Conservation (phyloP, 2,113 vertebrate species). For the Barnardius zonarius region DNA sequence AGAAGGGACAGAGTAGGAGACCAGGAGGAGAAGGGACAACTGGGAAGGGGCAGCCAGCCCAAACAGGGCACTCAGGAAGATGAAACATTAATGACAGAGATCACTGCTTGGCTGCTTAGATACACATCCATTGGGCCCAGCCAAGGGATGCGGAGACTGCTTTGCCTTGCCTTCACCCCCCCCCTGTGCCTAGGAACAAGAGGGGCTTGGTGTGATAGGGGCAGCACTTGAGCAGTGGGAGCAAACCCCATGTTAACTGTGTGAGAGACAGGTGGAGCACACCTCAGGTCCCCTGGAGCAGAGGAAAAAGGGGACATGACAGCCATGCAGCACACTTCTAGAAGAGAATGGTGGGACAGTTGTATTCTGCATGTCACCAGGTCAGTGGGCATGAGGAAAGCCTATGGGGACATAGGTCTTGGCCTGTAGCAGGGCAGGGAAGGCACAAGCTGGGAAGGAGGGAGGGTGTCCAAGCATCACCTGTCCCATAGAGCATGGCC, state of each 20-base stretch:
- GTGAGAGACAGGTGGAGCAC: not conserved
- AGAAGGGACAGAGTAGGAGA: not conserved
- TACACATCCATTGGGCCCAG: not conserved
- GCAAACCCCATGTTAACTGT: not conserved
- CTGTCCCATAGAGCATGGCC: constrained; percentile 81
- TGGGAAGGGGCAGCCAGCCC: not conserved
- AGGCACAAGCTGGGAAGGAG: not conserved
- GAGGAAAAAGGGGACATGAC: not conserved
- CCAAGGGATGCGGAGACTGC: not conserved
- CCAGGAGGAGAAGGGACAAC: not conserved
- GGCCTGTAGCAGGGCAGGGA: not conserved
- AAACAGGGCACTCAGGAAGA: not conserved
- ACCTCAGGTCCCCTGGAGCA: not conserved
- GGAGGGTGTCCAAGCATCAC: constrained; percentile 42
- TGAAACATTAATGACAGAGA: not conserved
- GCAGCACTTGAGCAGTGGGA: not conserved
- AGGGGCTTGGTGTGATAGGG: not conserved
- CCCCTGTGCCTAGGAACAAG: not conserved
- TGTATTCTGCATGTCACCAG: not conserved
- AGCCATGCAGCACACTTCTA: not conserved
- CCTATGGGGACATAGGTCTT: not conserved
- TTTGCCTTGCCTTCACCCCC: not conserved
- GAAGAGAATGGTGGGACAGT: not conserved
- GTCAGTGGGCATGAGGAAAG: not conserved
- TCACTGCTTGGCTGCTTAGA: not conserved